A percentile compares a stretch with the other conserved stretches of the same genome.
Evolutionary conservation across 2,113 vertebrate species (phyloP).

Genomic region (Sarotherodon lohbergeri): DNA sequence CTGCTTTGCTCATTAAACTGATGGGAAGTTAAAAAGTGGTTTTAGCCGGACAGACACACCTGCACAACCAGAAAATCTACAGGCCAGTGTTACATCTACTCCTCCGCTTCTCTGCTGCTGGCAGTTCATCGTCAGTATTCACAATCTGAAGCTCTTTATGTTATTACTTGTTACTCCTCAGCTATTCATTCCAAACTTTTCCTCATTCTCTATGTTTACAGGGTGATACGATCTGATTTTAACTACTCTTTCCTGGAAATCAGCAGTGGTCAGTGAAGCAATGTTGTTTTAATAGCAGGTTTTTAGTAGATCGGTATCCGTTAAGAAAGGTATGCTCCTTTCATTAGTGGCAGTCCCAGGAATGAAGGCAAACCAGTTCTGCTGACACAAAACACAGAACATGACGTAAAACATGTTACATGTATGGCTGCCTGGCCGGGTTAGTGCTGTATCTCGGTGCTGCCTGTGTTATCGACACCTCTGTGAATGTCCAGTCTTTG

Average conservation of each 20-base stretch:
- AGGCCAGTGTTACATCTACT: neutral
- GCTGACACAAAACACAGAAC: neutral
- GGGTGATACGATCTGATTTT: neutral
- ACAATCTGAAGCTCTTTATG: neutral
- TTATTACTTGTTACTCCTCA: neutral
- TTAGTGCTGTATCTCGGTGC: neutral
- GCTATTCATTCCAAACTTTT: neutral
- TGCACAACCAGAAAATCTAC: neutral
- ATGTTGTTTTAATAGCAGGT: neutral
- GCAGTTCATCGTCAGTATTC: neutral
- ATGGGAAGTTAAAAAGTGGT: neutral
- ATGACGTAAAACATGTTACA: neutral
- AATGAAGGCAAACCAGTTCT: constrained; percentile 52
- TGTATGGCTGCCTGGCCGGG: neutral
- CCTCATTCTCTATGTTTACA: neutral
- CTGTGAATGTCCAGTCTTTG: neutral
- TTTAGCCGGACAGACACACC: neutral
- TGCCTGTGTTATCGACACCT: neutral
- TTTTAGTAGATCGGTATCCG: neutral
- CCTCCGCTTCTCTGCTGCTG: neutral
- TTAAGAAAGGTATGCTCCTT: neutral
- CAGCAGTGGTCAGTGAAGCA: neutral
- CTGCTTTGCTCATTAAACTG: neutral
- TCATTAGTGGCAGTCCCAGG: neutral
- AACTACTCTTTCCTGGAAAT: neutral